These are phyloP conservation scores for Bufo bufo DNA, from an alignment of 2,113 vertebrate species.

Conservation along the genomic window DNA sequence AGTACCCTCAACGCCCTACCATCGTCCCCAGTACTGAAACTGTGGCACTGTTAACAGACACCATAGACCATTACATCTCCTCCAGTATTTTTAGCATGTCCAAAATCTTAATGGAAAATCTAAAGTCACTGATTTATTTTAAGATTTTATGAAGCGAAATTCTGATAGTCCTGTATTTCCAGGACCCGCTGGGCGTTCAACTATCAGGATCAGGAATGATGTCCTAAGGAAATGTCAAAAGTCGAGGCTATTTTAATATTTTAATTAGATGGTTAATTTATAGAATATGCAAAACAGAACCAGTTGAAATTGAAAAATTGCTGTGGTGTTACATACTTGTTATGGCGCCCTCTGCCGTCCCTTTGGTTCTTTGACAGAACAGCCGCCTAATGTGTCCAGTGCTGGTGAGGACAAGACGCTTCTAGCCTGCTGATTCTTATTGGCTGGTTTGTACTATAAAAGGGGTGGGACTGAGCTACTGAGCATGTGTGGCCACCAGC, in stretches of 20 bases:
- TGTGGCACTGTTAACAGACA: not conserved
- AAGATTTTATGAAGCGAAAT: not conserved
- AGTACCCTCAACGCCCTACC: slow-evolving; percentile 70
- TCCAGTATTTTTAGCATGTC: not conserved
- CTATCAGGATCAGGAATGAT: not conserved
- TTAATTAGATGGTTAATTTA: not conserved
- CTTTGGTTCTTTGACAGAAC: too few relatives aligned
- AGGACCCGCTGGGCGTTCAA: not conserved
- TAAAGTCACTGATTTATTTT: not conserved
- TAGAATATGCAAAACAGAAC: not conserved
- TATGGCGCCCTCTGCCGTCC: too few relatives aligned
- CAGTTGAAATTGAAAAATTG: too few relatives aligned
- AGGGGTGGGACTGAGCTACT: too few relatives aligned
- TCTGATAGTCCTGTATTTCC: not conserved
- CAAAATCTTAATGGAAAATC: too few relatives aligned
- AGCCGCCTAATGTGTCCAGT: too few relatives aligned
- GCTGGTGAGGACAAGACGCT: too few relatives aligned
- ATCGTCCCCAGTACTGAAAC: not conserved
- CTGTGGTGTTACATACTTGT: too few relatives aligned
- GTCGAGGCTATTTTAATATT: not conserved
- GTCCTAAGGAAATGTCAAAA: not conserved
- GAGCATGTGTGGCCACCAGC: too few relatives aligned
- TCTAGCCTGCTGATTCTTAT: too few relatives aligned
- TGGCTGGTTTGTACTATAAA: too few relatives aligned
- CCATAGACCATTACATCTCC: not conserved